Conservation (phyloP, 2,797 vertebrate genomes). For the Liparis tanakae region DNA sequence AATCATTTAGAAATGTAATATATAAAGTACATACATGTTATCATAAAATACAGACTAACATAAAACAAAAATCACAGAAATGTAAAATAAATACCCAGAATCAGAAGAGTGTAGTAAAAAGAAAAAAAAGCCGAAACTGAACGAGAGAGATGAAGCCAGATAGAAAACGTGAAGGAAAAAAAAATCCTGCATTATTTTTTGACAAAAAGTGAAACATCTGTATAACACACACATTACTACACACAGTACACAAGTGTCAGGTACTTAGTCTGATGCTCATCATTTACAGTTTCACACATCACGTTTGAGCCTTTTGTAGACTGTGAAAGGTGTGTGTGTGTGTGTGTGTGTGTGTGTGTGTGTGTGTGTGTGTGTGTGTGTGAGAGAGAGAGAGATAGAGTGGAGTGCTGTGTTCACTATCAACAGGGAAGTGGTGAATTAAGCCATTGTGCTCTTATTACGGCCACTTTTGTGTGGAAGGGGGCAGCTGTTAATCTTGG, state of each 20-base stretch:
- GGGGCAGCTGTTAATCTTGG: constrained; percentile 84
- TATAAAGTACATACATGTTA: no score
- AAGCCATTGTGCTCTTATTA: constrained; percentile 77
- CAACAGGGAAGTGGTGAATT: constrained; percentile 75
- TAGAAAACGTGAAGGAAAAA: neutral
- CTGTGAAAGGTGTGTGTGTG: no score
- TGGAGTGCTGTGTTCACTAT: constrained; percentile 62
- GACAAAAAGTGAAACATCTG: no score
- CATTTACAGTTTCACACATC: neutral
- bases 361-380: neutral
- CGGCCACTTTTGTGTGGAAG: constrained; percentile 73
- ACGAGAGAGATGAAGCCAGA: neutral
- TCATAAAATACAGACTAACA: no score
- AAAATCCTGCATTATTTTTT: no score
- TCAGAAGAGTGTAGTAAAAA: neutral
- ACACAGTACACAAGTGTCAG: neutral
- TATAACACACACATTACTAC: neutral
- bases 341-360: constrained; percentile 12
- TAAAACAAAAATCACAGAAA: no score
- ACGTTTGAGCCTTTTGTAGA: constrained; percentile 1
- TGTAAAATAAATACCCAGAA: no score
- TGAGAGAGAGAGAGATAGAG: constrained; percentile 10
- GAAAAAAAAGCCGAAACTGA: neutral
- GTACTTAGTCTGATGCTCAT: neutral
- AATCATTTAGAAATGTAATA: neutral